Evolutionary conservation across 2,113 vertebrate genomes (phyloP).

Genomic region (Leptobrachium ailaonicum): DNA sequence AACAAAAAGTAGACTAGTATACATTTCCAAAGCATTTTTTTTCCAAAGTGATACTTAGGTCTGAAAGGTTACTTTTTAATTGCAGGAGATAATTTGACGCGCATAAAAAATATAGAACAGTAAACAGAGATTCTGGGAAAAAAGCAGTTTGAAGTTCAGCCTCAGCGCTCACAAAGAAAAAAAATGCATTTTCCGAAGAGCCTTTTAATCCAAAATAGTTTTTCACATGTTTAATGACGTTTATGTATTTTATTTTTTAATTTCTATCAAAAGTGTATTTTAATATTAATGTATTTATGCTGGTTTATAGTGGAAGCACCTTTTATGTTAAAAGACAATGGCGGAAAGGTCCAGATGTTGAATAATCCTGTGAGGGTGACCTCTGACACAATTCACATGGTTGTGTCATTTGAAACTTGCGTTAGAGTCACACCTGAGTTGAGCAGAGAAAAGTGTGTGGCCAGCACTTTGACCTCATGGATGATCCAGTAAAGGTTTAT

Average conservation of each 20-base stretch:
- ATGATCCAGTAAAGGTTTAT: conserved; percentile 57
- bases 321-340: neutral
- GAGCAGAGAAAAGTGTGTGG: conserved; percentile 71
- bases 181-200: neutral
- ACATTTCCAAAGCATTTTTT: conserved; percentile 9
- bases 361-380: conserved; percentile 66
- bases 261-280: neutral
- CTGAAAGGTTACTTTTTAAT: conserved; percentile 16
- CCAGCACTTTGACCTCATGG: conserved; percentile 65
- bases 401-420: conserved; percentile 68
- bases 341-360: conserved; percentile 61
- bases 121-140: conserved; percentile 35
- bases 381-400: conserved; percentile 76
- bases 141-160: neutral
- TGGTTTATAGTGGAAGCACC: neutral
- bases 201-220: neutral
- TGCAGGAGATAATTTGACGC: neutral
- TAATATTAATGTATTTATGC: neutral
- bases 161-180: neutral
- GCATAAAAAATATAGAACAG: neutral
- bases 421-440: conserved; percentile 72
- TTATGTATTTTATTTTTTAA: neutral
- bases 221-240: neutral
- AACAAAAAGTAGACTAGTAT: conserved; percentile 1
- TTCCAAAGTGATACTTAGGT: neutral